phyloP scores from a whole-genome alignment of 2,797 vertebrate genomes.

The Rhynchotus rufescens region DNA sequence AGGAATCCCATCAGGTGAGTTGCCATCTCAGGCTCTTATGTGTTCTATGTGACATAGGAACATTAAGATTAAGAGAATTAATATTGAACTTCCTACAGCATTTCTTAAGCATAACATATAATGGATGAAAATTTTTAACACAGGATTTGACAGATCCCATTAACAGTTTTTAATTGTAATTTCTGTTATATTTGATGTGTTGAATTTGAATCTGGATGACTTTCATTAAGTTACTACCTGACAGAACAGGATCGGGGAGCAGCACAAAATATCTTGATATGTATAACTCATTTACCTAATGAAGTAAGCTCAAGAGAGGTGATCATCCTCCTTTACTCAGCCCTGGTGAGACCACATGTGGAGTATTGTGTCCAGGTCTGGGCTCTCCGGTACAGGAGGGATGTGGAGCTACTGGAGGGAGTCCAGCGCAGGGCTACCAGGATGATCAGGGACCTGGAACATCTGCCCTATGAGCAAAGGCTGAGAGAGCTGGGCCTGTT shows the following conservation, averaged over 20 bases:
- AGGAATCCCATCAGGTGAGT: background rate
- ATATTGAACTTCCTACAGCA: background rate
- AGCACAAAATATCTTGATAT: background rate
- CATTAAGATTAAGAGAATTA: background rate
- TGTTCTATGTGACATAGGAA: background rate
- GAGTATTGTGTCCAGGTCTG: too few species aligned
- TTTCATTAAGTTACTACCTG: background rate
- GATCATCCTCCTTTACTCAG: too few species aligned
- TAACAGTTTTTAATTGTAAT: background rate
- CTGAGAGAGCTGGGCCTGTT: too few species aligned
- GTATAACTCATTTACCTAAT: background rate
- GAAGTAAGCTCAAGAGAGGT: background rate
- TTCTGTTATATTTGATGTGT: background rate
- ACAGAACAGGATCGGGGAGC: background rate
- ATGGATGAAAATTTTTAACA: background rate
- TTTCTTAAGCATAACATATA: background rate
- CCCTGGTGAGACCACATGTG: too few species aligned
- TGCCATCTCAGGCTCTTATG: background rate
- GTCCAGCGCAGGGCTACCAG: too few species aligned
- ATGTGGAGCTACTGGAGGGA: too few species aligned
- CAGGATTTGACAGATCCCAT: background rate
- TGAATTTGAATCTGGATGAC: background rate
- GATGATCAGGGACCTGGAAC: too few species aligned
- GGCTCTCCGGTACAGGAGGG: too few species aligned
- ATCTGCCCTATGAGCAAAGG: too few species aligned